Percentiles rank a stretch among this genome's conserved stretches.
Evolutionary conservation across 2,113 vertebrate genomes (phyloP).

Genomic region (Cairina moschata): DNA sequence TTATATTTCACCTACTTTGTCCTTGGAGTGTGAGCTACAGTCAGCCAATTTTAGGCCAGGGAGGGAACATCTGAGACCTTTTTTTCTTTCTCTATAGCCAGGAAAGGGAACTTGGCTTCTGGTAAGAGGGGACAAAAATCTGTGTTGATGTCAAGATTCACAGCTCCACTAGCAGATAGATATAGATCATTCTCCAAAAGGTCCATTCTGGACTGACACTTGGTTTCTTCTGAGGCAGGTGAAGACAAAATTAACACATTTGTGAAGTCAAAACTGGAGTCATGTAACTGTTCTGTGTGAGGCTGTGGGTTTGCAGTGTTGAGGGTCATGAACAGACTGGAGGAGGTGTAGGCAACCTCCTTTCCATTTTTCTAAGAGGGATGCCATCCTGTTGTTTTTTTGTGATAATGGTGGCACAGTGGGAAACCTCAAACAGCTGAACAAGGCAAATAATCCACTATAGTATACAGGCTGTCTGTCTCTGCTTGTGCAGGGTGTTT

Average conservation of each 20-base stretch:
- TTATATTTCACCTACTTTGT: neutral
- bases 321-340: neutral
- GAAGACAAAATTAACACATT: neutral
- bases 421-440: neutral
- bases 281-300: neutral
- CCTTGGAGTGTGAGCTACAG: neutral
- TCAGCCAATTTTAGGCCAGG: neutral
- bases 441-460: neutral
- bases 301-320: accelerated
- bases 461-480: neutral
- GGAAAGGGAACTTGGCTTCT: neutral
- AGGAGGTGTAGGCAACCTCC: neutral
- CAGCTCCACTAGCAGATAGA: neutral
- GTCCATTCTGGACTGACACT: neutral
- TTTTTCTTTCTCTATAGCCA: neutral
- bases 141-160: neutral
- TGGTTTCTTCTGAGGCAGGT: neutral
- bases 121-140: neutral
- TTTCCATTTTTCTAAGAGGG: neutral
- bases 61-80: neutral
- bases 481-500: neutral
- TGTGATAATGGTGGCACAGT: neutral
- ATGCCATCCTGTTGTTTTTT: neutral
- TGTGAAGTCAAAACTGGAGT: neutral
- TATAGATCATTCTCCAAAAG: neutral